Percentiles rank a stretch among this genome's conserved stretches.
Evolutionary conservation across 2,113 vertebrate species (phyloP).

Genomic region (Phalacrocorax pelagicus): DNA sequence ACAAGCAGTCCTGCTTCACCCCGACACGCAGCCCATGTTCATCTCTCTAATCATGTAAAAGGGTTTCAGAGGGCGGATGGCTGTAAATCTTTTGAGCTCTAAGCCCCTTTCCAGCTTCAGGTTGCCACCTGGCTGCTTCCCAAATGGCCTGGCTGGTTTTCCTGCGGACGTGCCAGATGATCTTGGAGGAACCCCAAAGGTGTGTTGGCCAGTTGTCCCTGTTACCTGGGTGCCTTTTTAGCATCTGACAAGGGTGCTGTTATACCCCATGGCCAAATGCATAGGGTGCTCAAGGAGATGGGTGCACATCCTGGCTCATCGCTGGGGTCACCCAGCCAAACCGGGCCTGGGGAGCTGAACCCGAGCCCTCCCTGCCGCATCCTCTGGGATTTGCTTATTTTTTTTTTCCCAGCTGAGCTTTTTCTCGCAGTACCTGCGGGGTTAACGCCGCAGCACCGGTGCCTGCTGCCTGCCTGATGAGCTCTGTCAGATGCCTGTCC

Average conservation of each 20-base stretch:
- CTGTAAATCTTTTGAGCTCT: neutral
- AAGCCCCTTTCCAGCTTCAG: neutral
- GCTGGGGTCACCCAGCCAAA: neutral
- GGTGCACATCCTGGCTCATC: neutral
- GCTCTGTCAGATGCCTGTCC: neutral
- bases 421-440: fast-evolving
- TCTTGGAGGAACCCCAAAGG: neutral
- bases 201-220: fast-evolving
- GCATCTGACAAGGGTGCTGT: fast-evolving
- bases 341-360: fast-evolving
- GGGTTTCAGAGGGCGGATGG: neutral
- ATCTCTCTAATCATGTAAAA: neutral
- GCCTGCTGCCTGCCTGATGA: neutral
- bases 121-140: constrained; percentile 9
- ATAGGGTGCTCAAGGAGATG: neutral
- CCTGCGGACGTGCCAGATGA: fast-evolving
- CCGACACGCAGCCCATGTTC: fast-evolving
- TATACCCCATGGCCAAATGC: fast-evolving
- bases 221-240: neutral
- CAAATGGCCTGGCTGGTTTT: constrained; percentile 8
- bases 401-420: neutral
- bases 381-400: neutral
- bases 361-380: fast-evolving
- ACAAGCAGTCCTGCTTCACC: neutral
- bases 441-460: neutral